phyloP scores from a whole-genome alignment of 1,140 invertebrate genomes.

The Nomia melanderi region DNA sequence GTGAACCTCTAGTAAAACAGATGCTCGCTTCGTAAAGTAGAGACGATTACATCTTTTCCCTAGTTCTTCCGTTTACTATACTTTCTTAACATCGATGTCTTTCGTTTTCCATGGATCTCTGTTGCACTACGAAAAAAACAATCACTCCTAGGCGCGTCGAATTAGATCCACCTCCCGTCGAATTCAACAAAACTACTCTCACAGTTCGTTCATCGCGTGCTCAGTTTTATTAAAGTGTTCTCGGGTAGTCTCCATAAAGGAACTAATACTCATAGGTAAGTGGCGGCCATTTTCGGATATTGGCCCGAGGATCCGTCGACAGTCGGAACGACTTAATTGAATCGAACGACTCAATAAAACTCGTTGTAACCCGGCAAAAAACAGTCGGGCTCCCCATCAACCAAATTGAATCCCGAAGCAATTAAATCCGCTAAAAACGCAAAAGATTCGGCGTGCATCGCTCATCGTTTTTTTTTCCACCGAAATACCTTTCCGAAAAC shows the following conservation, averaged over 20 bases:
- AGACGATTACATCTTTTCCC: not conserved
- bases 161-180: not conserved
- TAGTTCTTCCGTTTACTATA: too few relatives aligned
- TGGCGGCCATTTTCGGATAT: constrained; percentile 1
- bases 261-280: constrained; percentile 1
- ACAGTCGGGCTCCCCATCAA: not conserved
- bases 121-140: too few relatives aligned
- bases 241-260: not conserved
- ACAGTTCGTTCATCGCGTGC: too few relatives aligned
- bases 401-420: not conserved
- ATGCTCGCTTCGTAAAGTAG: not conserved
- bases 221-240: not conserved
- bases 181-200: not conserved
- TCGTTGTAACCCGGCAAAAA: not conserved
- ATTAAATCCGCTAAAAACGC: too few relatives aligned
- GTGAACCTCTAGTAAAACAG: constrained; percentile 20
- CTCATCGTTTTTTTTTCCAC: too few relatives aligned
- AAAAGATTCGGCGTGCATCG: too few relatives aligned
- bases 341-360: not conserved
- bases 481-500: too few relatives aligned
- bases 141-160: too few relatives aligned
- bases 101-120: too few relatives aligned
- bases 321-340: not conserved
- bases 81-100: too few relatives aligned
- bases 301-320: not conserved